Conservation (phyloP, 1,140 invertebrate species). For the Drosophila pandora region DNA sequence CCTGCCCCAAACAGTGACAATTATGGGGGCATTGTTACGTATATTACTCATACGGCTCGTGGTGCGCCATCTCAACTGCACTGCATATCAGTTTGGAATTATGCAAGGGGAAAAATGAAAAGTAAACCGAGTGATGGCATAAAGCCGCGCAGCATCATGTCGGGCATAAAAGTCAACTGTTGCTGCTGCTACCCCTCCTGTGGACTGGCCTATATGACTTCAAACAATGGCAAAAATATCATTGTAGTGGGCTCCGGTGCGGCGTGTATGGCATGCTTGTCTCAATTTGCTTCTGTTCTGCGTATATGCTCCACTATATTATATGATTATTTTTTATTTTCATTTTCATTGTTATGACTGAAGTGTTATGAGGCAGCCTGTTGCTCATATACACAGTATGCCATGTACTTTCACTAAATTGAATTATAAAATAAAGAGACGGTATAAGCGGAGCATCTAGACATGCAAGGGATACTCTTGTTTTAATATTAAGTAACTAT, state of each 20-base stretch:
- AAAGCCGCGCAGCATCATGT: conserved; percentile 50
- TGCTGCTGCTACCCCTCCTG: conserved; percentile 27
- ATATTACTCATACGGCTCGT: conserved; percentile 60
- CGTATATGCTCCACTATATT: conserved; percentile 70
- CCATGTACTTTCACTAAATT: conserved; percentile 52
- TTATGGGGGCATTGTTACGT: conserved; percentile 58
- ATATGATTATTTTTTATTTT: conserved; percentile 78
- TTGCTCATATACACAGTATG: conserved; percentile 38
- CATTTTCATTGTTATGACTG: conserved; percentile 73
- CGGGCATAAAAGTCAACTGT: conserved; percentile 76
- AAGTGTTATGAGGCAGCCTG: conserved; percentile 71
- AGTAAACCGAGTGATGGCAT: conserved; percentile 24
- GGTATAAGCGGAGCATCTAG: not conserved
- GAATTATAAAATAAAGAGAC: conserved; percentile 60
- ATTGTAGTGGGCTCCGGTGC: conserved; percentile 20
- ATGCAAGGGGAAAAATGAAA: conserved; percentile 35
- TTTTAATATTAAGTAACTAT: not conserved
- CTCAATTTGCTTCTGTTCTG: conserved; percentile 64
- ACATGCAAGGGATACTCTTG: not conserved
- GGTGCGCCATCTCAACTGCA: conserved; percentile 39
- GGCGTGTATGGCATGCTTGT: conserved; percentile 24
- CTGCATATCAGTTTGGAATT: conserved; percentile 61
- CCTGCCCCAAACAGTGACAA: conserved; percentile 27
- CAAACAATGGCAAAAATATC: conserved; percentile 27
- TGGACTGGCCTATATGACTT: not conserved